Evolutionary conservation across 2,888 invertebrate genomes (phyloP).

Genomic region (Drosophila bunnanda): DNA sequence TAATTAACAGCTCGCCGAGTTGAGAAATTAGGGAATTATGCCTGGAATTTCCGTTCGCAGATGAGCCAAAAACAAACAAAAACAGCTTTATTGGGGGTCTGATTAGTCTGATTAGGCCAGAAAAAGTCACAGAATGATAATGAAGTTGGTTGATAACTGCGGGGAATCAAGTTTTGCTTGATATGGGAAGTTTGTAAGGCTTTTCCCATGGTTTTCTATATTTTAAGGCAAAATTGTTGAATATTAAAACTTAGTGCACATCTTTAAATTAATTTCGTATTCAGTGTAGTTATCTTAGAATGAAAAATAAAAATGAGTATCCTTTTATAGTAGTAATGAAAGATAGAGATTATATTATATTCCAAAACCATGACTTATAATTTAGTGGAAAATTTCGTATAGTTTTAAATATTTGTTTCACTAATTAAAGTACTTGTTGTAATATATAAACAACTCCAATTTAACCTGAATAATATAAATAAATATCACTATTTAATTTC

Average conservation of each 20-base stretch:
- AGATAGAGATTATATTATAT: too few species aligned
- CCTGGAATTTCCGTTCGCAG: constrained; percentile 73
- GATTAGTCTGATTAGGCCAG: constrained; percentile 20
- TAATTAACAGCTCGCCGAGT: constrained; percentile 76
- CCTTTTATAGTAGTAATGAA: too few species aligned
- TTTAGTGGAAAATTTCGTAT: too few species aligned
- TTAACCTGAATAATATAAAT: neutral
- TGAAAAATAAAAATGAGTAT: too few species aligned
- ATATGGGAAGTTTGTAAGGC: too few species aligned
- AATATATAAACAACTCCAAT: neutral
- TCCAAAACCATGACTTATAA: neutral
- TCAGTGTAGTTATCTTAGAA: too few species aligned
- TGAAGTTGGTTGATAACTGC: constrained; percentile 1
- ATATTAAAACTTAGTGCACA: too few species aligned
- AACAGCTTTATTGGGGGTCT: constrained; percentile 35
- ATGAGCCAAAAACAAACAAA: constrained; percentile 22
- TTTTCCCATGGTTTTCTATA: neutral
- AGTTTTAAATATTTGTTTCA: too few species aligned
- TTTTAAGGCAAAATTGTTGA: too few species aligned
- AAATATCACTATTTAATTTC: neutral
- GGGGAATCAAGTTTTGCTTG: neutral
- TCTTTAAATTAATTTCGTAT: too few species aligned
- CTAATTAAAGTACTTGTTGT: neutral
- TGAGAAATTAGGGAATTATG: constrained; percentile 77
- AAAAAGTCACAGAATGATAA: constrained; percentile 9